phyloP scores from a whole-genome alignment of 2,797 vertebrate genomes.

The Centroberyx gerrardi region DNA sequence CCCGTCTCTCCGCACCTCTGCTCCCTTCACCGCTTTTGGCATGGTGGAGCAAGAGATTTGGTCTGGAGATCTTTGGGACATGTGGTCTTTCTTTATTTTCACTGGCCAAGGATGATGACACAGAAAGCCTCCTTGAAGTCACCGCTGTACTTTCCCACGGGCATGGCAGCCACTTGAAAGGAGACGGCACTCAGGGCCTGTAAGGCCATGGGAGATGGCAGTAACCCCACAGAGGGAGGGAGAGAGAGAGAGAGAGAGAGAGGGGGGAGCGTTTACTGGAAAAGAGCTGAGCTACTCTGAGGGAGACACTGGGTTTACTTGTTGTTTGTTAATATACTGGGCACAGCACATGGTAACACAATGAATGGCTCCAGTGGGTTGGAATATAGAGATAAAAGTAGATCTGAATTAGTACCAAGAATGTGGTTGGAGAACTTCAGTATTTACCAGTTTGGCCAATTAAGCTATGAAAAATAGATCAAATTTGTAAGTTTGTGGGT shows the following conservation, averaged over 20 bases:
- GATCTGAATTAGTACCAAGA: no score
- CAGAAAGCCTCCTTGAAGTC: constrained; percentile 49
- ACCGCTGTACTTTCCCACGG: constrained; percentile 56
- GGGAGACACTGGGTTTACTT: background rate
- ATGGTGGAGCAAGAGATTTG: constrained; percentile 3
- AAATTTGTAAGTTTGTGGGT: no score
- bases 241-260: background rate
- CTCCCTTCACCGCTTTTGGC: background rate
- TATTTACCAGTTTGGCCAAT: no score
- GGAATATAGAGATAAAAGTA: no score
- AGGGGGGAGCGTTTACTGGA: constrained; percentile 5
- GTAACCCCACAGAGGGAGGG: constrained; percentile 16
- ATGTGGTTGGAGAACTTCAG: no score
- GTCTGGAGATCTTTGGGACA: constrained; percentile 36
- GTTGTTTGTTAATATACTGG: constrained; percentile 2
- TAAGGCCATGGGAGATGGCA: constrained; percentile 24
- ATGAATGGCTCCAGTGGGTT: background rate
- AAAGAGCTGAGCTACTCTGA: constrained; percentile 6
- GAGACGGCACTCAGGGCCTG: background rate
- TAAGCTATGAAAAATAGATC: no score
- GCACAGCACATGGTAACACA: background rate
- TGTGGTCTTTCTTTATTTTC: constrained; percentile 63
- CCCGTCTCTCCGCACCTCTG: background rate
- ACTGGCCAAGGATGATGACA: constrained; percentile 50
- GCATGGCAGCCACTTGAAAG: constrained; percentile 44